Evolutionary conservation across 2,888 invertebrate species (phyloP).

Genomic region (Drosophila percnosoma): DNA sequence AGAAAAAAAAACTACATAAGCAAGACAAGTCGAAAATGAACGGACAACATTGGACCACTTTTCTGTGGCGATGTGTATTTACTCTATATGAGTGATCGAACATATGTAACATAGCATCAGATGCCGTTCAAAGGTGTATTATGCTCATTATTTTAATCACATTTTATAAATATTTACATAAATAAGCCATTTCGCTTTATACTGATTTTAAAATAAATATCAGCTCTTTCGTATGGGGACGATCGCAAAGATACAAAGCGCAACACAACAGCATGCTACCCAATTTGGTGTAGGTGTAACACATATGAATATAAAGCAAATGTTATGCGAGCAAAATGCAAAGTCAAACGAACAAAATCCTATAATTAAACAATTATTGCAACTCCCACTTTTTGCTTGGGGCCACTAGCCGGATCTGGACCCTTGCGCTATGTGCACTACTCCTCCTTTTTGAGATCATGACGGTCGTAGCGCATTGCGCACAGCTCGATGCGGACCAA

Average conservation of each 20-base stretch:
- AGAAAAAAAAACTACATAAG: conserved; percentile 21
- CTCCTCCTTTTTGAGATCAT: conserved; percentile 85
- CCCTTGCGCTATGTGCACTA: conserved; percentile 84
- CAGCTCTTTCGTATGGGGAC: background rate
- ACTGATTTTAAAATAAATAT: background rate
- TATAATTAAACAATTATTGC: conserved; percentile 86
- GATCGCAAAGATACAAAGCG: background rate
- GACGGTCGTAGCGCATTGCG: conserved; percentile 58
- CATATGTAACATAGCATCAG: background rate
- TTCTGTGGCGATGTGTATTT: conserved; percentile 15
- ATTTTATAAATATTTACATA: background rate
- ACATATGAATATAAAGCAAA: conserved; percentile 73
- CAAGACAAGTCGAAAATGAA: conserved; percentile 43
- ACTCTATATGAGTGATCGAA: conserved; percentile 23
- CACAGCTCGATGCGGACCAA: conserved; percentile 11
- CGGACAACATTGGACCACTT: background rate
- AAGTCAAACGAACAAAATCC: conserved; percentile 84
- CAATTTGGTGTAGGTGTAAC: conserved; percentile 54
- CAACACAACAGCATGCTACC: conserved; percentile 16
- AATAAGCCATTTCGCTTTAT: background rate
- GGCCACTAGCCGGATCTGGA: conserved; percentile 79
- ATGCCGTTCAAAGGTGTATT: background rate
- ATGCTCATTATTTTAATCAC: background rate
- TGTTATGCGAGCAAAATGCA: conserved; percentile 78
- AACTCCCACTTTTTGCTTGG: conserved; percentile 85